Percentiles rank a stretch among this genome's conserved stretches.
Evolutionary conservation across 2,888 invertebrate species (phyloP).

Genomic region (Isoperla grammatica): DNA sequence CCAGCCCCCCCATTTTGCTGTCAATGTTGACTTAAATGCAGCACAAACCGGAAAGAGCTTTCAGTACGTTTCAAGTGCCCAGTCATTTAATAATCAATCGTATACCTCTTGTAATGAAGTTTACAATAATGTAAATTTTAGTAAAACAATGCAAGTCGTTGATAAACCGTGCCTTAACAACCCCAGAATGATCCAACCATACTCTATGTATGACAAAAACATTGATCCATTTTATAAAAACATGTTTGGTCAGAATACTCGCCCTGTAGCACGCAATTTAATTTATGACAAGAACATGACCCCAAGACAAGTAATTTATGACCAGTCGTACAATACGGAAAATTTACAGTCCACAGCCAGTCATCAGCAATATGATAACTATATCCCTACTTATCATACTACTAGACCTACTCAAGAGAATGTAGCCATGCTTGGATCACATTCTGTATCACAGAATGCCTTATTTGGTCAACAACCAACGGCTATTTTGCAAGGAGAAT

Average conservation of each 20-base stretch:
- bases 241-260: not conserved
- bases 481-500: too few relatives aligned
- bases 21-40: not conserved
- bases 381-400: too few relatives aligned
- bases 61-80: not conserved
- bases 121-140: not conserved
- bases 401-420: too few relatives aligned
- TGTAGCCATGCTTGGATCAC: too few relatives aligned
- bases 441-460: too few relatives aligned
- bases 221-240: not conserved
- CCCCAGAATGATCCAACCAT: not conserved
- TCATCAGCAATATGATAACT: too few relatives aligned
- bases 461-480: too few relatives aligned
- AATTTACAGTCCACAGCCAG: too few relatives aligned
- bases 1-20: not conserved
- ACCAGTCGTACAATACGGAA: too few relatives aligned
- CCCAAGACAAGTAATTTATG: not conserved
- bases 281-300: not conserved
- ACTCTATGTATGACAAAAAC: not conserved
- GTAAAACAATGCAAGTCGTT: slow-evolving; percentile 12
- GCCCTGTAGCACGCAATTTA: not conserved
- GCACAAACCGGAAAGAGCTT: not conserved
- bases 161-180: not conserved
- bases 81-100: not conserved
- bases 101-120: slow-evolving; percentile 3